Evolutionary conservation across 2,113 vertebrate genomes (phyloP).

Genomic region (Aegotheles bennettii): DNA sequence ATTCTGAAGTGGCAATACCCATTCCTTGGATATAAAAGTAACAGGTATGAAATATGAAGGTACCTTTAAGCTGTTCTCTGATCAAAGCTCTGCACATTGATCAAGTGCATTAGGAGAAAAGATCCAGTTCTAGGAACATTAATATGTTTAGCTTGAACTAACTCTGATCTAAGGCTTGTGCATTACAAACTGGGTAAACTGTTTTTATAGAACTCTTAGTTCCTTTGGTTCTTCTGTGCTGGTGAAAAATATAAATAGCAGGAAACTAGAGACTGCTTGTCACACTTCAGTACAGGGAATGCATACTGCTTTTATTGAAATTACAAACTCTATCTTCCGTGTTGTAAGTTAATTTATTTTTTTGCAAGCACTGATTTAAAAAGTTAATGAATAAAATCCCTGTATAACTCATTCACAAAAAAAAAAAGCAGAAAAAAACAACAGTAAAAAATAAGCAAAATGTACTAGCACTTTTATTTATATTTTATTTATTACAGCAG

Average conservation of each 20-base stretch:
- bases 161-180: slow-evolving; percentile 57
- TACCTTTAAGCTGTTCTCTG: slow-evolving; percentile 66
- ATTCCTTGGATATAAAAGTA: slow-evolving; percentile 69
- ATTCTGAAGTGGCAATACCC: slow-evolving; percentile 69
- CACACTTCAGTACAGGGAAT: not conserved
- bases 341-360: not conserved
- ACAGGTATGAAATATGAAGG: slow-evolving; percentile 64
- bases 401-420: rapidly evolving
- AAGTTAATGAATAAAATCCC: rapidly evolving
- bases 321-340: not conserved
- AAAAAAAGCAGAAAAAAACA: not conserved
- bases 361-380: not conserved
- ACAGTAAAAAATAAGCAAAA: rapidly evolving
- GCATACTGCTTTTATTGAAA: not conserved
- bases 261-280: not conserved
- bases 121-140: slow-evolving; percentile 59
- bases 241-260: not conserved
- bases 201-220: slow-evolving; percentile 22
- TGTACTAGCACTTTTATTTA: not conserved
- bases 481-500: not conserved
- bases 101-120: slow-evolving; percentile 69
- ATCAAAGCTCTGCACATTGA: slow-evolving; percentile 75
- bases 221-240: not conserved
- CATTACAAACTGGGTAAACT: slow-evolving; percentile 56
- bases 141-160: slow-evolving; percentile 62